Conservation (phyloP, 2,797 vertebrate species). For the Apogon talboti region DNA sequence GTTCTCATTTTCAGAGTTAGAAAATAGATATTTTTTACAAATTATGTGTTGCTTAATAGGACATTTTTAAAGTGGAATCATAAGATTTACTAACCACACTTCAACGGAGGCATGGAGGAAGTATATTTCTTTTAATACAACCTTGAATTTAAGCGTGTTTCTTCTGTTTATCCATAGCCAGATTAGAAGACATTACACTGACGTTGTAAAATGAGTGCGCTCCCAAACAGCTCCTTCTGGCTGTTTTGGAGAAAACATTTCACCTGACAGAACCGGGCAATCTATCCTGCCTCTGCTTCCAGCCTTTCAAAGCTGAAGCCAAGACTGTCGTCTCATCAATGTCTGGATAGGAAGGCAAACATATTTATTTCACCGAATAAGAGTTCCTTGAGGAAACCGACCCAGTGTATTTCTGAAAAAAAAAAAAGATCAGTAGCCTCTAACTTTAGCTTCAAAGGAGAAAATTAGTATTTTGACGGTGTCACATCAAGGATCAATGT, state of each 20-base stretch:
- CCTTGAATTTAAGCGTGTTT: conserved; percentile 6
- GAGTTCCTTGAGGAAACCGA: conserved; percentile 5
- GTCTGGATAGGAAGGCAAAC: conserved; percentile 11
- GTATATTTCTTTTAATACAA: conserved; percentile 1
- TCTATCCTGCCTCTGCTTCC: neutral
- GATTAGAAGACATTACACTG: conserved; percentile 7
- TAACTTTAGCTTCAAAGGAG: neutral
- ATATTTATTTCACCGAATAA: conserved; percentile 17
- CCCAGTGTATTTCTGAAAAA: conserved; percentile 5
- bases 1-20: conserved; percentile 36
- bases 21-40: neutral
- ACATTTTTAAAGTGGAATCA: neutral
- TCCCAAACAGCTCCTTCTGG: conserved; percentile 18
- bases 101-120: neutral
- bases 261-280: neutral
- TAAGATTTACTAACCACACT: neutral
- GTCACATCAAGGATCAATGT: conserved; percentile 1
- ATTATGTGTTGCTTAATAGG: neutral
- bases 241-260: conserved; percentile 25
- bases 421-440: conserved; percentile 27
- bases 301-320: neutral
- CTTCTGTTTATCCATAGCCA: neutral
- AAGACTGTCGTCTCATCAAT: conserved; percentile 20
- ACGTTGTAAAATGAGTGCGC: neutral
- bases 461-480: conserved; percentile 10